Conservation (phyloP, 1,140 invertebrate species). For the Ceratitis capitata region DNA sequence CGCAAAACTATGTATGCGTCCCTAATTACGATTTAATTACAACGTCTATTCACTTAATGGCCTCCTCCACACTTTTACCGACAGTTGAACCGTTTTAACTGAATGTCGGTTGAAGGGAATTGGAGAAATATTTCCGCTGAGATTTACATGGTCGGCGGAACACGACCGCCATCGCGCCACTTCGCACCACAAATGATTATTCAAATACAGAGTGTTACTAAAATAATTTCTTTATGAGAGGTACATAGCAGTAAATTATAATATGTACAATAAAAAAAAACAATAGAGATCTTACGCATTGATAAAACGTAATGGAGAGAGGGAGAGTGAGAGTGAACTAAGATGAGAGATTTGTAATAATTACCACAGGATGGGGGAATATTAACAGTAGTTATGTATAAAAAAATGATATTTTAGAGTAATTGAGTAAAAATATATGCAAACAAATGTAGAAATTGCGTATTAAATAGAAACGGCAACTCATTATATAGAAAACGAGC, state of each 20-base stretch:
- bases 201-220: neutral
- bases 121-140: neutral
- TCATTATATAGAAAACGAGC: slow-evolving; percentile 20
- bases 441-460: neutral
- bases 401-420: neutral
- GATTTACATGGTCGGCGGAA: neutral
- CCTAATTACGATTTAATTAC: slow-evolving; percentile 44
- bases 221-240: neutral
- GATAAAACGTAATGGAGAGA: neutral
- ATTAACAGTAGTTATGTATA: neutral
- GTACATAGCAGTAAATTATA: neutral
- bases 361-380: neutral
- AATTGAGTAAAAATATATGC: neutral
- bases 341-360: neutral
- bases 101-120: neutral
- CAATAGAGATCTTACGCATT: neutral
- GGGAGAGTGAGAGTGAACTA: neutral
- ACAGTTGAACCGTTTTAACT: neutral
- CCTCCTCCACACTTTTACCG: slow-evolving; percentile 18
- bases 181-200: neutral
- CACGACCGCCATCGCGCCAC: neutral
- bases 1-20: slow-evolving; percentile 25
- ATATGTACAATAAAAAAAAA: neutral
- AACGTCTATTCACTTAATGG: slow-evolving; percentile 29
- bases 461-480: neutral